Conservation (phyloP, 2,888 invertebrate genomes). For the Drosophila nr. perissopoda region DNA sequence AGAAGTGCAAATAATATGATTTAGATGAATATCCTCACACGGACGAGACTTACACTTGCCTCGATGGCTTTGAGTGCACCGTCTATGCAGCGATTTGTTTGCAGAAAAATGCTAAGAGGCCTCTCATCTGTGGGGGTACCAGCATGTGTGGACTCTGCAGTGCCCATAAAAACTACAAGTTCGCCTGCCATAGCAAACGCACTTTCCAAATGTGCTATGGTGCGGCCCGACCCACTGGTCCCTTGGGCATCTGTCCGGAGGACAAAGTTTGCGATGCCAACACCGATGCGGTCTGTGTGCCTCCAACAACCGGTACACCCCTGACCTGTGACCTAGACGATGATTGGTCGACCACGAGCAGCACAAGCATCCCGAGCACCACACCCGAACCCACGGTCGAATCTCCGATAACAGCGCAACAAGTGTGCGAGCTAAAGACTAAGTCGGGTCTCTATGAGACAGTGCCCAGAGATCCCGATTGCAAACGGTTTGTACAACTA, state of each 20-base stretch:
- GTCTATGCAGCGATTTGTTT: slow-evolving; percentile 75
- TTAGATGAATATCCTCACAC: slow-evolving; percentile 70
- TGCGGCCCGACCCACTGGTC: slow-evolving; percentile 70
- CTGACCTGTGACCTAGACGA: slow-evolving; percentile 78
- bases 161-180: slow-evolving; percentile 78
- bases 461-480: slow-evolving; percentile 72
- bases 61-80: slow-evolving; percentile 80
- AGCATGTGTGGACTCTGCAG: slow-evolving; percentile 81
- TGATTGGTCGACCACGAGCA: slow-evolving; percentile 38
- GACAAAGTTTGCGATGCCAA: slow-evolving; percentile 75
- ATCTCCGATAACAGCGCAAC: slow-evolving; percentile 48
- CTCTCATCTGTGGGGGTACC: slow-evolving; percentile 82
- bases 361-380: neutral
- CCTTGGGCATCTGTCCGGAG: slow-evolving; percentile 73
- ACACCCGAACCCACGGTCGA: neutral
- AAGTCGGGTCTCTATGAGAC: slow-evolving; percentile 73
- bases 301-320: slow-evolving; percentile 8
- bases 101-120: slow-evolving; percentile 68
- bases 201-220: slow-evolving; percentile 83
- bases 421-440: slow-evolving; percentile 60
- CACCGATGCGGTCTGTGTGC: slow-evolving; percentile 73
- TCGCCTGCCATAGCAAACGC: slow-evolving; percentile 78
- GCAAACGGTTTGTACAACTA: slow-evolving; percentile 67
- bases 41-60: slow-evolving; percentile 72
- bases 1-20: neutral